Base-by-base conservation (phyloP, 2,888 invertebrate species). In the Agrotis segetum region DNA sequence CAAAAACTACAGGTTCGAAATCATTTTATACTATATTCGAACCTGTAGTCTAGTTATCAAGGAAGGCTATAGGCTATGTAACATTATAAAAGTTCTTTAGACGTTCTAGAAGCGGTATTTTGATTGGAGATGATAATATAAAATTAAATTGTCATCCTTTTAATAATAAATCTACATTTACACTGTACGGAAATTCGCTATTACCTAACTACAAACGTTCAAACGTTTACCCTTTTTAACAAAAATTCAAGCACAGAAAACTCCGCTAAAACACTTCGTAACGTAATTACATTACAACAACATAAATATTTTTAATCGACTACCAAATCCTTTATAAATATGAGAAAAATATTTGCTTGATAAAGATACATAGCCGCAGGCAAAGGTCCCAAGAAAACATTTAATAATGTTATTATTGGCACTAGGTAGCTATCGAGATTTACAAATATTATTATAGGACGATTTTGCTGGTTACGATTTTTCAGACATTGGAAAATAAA, bases 381-480 rank as follows among this genome's bases (percentile, higher is more conserved):
- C 82, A 0, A 62, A 59, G n/a, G 66, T 76, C 79, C 82, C 68
- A 71, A 76, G 68, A 68, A 79, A 79, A 82, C 73, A 73, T 73
- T 79, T 82, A 73, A 73, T 61, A 69, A 69, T 71, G 64, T 64
- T 82, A 64, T 79, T 73, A 60, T 79, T 69, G 47, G 61, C 56
- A 47, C 71, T 67, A 67, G 63, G 63, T 73, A 67, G 56, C 53
- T 82, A 60, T 17, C 55, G 55, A 68, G 60, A 73, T 81, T 81
- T 69, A 70, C 71, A 74, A 78, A 82, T 82, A 79, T 76, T 82
- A 44, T 69, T 56, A 40, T 55, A 79, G 72, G 82, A 71, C 56
- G 63, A 71, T 71, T 67, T 47, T 47, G 24, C 7, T 50, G 19
- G 60, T 49, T 9, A 19, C 2, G 4, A 50, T 53, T 40, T 63